Evolutionary conservation across 2,888 invertebrate species (phyloP).

Genomic region (Augochlorella aurata): DNA sequence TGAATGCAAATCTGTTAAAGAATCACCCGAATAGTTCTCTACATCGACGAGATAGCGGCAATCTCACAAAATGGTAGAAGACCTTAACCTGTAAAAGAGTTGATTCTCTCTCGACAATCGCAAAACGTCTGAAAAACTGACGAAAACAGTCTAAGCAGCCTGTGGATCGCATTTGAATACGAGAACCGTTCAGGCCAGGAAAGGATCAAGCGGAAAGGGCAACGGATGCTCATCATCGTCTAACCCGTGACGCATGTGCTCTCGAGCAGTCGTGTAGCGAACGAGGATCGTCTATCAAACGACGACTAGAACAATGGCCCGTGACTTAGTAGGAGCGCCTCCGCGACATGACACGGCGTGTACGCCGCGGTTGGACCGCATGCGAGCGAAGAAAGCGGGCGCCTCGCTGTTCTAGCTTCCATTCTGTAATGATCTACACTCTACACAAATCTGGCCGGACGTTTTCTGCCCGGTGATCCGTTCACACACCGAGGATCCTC

Average conservation of each 20-base stretch:
- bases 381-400: constrained; percentile 57
- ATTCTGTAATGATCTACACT: constrained; percentile 68
- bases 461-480: constrained; percentile 34
- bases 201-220: constrained; percentile 42
- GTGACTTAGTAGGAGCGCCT: constrained; percentile 61
- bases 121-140: neutral
- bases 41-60: too few species aligned
- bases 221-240: constrained; percentile 57
- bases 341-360: constrained; percentile 55
- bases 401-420: constrained; percentile 71
- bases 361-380: constrained; percentile 45
- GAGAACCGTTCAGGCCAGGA: constrained; percentile 32
- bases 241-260: constrained; percentile 57
- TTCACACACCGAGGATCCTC: constrained; percentile 18
- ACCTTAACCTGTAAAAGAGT: neutral
- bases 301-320: constrained; percentile 73
- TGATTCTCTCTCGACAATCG: too few species aligned
- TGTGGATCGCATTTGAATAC: constrained; percentile 36
- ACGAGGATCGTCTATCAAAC: constrained; percentile 74
- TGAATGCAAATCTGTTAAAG: too few species aligned
- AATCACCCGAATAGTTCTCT: too few species aligned
- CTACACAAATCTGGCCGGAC: constrained; percentile 54
- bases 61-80: too few species aligned
- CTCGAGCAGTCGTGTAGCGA: constrained; percentile 71
- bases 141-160: neutral